Conservation (phyloP, 92 coral and sea anemone species). For the Isaurus tuberculatus region DNA sequence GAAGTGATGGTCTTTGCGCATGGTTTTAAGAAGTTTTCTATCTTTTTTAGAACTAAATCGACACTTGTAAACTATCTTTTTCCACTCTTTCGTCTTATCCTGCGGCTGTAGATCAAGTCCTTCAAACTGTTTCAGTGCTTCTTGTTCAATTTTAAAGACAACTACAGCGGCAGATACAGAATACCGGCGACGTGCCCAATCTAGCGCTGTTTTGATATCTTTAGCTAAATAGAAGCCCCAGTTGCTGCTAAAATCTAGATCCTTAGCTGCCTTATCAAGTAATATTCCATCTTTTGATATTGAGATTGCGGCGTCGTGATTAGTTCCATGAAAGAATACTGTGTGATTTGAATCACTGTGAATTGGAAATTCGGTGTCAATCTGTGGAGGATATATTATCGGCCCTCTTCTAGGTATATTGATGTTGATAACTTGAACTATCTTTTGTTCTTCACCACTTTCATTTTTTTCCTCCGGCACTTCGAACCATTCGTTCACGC, state of each 20-base stretch:
- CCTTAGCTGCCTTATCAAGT: background rate
- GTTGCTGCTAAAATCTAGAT: slow-evolving; percentile 43
- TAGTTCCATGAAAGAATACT: slow-evolving; percentile 57
- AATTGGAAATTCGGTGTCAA: slow-evolving; percentile 1
- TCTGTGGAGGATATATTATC: slow-evolving; percentile 9
- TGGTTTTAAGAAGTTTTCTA: background rate
- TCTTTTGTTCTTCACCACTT: slow-evolving; percentile 4
- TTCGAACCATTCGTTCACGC: slow-evolving; percentile 42
- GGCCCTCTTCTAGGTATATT: background rate
- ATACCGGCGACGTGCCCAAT: slow-evolving; percentile 25
- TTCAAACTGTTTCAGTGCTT: background rate
- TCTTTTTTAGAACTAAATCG: background rate
- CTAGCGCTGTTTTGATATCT: slow-evolving; percentile 14
- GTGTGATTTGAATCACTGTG: background rate
- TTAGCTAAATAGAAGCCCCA: slow-evolving; percentile 49
- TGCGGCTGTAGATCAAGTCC: slow-evolving; percentile 15
- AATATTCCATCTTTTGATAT: slow-evolving; percentile 40
- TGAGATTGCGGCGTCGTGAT: slow-evolving; percentile 41
- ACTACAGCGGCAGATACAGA: background rate
- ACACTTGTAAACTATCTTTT: background rate
- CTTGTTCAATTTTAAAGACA: slow-evolving; percentile 2
- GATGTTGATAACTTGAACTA: slow-evolving; percentile 37
- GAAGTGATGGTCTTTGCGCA: background rate
- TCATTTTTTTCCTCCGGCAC: background rate
- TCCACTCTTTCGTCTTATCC: slow-evolving; percentile 3